These are phyloP conservation scores for Diplodus sargus DNA, from an alignment of 2,797 vertebrate genomes.

Conservation along the genomic window DNA sequence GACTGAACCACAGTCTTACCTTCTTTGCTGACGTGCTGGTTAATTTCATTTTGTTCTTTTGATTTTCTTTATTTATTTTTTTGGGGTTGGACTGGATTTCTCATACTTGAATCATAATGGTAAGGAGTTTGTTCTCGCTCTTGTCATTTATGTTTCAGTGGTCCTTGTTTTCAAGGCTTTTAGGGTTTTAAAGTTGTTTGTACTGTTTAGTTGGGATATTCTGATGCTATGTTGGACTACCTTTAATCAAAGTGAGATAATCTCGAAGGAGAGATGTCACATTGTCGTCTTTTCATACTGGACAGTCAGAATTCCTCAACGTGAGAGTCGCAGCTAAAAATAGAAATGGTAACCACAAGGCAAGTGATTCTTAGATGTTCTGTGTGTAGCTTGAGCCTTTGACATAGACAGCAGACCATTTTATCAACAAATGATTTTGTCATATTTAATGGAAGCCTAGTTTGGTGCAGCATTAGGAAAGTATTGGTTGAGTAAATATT, in stretches of 20 bases:
- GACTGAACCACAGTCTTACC: conserved; percentile 47
- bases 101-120: conserved; percentile 57
- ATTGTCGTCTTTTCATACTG: neutral
- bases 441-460: neutral
- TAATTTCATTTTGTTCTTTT: conserved; percentile 17
- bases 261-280: conserved; percentile 6
- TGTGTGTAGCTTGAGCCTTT: neutral
- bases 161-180: conserved; percentile 12
- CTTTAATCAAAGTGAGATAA: neutral
- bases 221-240: neutral
- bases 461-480: neutral
- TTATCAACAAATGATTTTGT: neutral
- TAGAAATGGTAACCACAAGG: neutral
- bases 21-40: conserved; percentile 4
- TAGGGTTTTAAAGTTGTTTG: conserved; percentile 1
- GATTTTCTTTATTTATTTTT: conserved; percentile 5
- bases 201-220: neutral
- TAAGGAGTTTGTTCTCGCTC: conserved; percentile 57
- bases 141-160: conserved; percentile 9
- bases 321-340: conserved; percentile 26
- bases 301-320: neutral
- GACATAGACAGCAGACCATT: neutral
- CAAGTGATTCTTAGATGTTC: neutral
- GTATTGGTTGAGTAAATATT: neutral
- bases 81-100: conserved; percentile 14